Evolutionary conservation across 2,888 invertebrate genomes (phyloP).

Genomic region (Callyntrura sp.): DNA sequence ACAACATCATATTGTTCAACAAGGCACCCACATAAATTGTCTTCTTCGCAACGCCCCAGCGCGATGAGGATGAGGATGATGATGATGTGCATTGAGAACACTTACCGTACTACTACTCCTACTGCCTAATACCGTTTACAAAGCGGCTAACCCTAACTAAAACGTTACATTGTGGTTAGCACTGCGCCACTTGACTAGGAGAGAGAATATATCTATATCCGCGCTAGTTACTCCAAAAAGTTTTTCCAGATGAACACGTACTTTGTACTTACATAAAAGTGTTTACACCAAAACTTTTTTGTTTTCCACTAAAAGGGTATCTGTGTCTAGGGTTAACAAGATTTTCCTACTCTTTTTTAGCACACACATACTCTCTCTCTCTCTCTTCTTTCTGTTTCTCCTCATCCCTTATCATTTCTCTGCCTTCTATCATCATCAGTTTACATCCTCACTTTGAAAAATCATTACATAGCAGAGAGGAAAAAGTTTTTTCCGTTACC

Average conservation of each 20-base stretch:
- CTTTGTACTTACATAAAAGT: slow-evolving; percentile 39
- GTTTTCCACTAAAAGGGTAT: slow-evolving; percentile 51
- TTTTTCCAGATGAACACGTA: slow-evolving; percentile 19
- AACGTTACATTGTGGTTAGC: too few species aligned
- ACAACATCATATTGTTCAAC: too few species aligned
- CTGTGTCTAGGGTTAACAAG: slow-evolving; percentile 48
- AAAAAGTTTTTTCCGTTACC: slow-evolving; percentile 23
- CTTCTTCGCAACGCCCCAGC: too few species aligned
- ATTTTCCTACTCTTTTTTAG: slow-evolving; percentile 26
- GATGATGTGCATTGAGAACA: too few species aligned
- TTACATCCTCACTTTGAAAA: slow-evolving; percentile 11
- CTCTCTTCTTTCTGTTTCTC: background rate
- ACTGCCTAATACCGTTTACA: too few species aligned
- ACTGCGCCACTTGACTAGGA: too few species aligned
- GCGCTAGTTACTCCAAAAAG: background rate
- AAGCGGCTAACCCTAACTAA: too few species aligned
- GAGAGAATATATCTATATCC: too few species aligned
- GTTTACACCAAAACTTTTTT: slow-evolving; percentile 43
- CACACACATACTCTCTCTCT: background rate
- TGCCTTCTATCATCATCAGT: too few species aligned
- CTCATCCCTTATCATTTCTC: background rate
- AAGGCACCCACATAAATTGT: too few species aligned
- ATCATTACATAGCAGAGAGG: background rate
- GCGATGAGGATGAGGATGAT: too few species aligned
- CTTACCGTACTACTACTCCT: too few species aligned